These are phyloP conservation scores for Microchirus variegatus DNA, from an alignment of 2,797 vertebrate genomes.

Conservation along the genomic window DNA sequence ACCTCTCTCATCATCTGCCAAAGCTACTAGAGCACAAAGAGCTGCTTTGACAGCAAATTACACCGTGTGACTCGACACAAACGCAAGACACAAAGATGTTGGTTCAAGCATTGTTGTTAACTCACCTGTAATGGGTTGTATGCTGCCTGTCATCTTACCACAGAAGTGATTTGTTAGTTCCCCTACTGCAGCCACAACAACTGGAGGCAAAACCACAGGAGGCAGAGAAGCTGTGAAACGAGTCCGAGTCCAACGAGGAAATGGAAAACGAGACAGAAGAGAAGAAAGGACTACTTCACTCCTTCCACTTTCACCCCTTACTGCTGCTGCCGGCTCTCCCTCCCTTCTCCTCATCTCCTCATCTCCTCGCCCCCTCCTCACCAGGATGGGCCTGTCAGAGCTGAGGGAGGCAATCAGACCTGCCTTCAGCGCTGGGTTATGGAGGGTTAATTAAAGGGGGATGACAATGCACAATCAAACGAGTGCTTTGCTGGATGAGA, in stretches of 20 bases:
- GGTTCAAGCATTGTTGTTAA: slow-evolving; percentile 32
- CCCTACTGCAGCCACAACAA: slow-evolving; percentile 11
- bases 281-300: slow-evolving; percentile 60
- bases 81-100: not conserved
- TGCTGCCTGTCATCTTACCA: slow-evolving; percentile 24
- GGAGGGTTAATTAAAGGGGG: slow-evolving; percentile 66
- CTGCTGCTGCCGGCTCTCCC: slow-evolving; percentile 45
- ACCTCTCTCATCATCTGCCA: slow-evolving; percentile 8
- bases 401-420: slow-evolving; percentile 54
- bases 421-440: slow-evolving; percentile 43
- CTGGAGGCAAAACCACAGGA: slow-evolving; percentile 46
- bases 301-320: slow-evolving; percentile 58
- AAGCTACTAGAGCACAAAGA: slow-evolving; percentile 20
- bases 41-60: slow-evolving; percentile 10
- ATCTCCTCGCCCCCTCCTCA: slow-evolving; percentile 40
- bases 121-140: slow-evolving; percentile 57
- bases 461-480: slow-evolving; percentile 56
- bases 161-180: slow-evolving; percentile 12
- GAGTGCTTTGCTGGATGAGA: slow-evolving; percentile 19
- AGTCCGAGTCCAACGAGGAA: slow-evolving; percentile 52
- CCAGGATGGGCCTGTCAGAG: slow-evolving; percentile 52
- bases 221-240: slow-evolving; percentile 33
- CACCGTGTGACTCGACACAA: slow-evolving; percentile 4
- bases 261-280: slow-evolving; percentile 47
- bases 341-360: slow-evolving; percentile 17